These are phyloP conservation scores for Bradysia coprophila DNA, from an alignment of 1,140 invertebrate species.

Conservation along the genomic window DNA sequence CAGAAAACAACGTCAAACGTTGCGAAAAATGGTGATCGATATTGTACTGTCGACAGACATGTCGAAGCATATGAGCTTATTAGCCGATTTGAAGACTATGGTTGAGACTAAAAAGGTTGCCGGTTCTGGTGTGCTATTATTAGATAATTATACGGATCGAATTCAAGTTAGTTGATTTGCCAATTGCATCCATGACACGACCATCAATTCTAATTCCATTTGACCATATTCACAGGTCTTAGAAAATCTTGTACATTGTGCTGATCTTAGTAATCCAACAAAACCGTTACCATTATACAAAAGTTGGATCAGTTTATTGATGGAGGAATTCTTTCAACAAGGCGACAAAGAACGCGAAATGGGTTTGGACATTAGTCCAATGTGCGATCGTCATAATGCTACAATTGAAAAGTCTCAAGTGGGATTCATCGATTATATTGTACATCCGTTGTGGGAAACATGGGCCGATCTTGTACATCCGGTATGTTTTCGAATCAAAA, in stretches of 20 bases:
- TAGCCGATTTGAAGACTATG: constrained; percentile 98
- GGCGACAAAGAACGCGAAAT: constrained; percentile 84
- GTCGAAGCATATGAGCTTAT: constrained; percentile 97
- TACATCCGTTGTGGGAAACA: constrained; percentile 97
- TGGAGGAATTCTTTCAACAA: constrained; percentile 97
- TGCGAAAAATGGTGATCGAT: constrained; percentile 97
- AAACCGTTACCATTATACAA: constrained; percentile 88
- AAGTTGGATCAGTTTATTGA: constrained; percentile 80
- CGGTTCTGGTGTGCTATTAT: constrained; percentile 82
- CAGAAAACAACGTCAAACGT: constrained; percentile 81
- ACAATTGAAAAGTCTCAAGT: constrained; percentile 98
- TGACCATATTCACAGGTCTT: no score
- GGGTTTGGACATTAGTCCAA: constrained; percentile 89
- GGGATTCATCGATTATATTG: constrained; percentile 98
- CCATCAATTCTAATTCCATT: background rate
- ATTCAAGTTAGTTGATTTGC: constrained; percentile 64
- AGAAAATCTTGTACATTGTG: constrained; percentile 98
- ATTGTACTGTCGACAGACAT: constrained; percentile 99
- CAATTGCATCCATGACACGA: background rate
- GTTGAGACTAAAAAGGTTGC: constrained; percentile 98
- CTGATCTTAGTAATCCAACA: constrained; percentile 97
- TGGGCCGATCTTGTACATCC: constrained; percentile 99
- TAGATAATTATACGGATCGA: constrained; percentile 97
- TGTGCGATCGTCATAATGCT: constrained; percentile 90
- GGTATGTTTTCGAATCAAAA: no score